phyloP scores from a whole-genome alignment of 2,888 invertebrate genomes.

The Platycheirus albimanus region DNA sequence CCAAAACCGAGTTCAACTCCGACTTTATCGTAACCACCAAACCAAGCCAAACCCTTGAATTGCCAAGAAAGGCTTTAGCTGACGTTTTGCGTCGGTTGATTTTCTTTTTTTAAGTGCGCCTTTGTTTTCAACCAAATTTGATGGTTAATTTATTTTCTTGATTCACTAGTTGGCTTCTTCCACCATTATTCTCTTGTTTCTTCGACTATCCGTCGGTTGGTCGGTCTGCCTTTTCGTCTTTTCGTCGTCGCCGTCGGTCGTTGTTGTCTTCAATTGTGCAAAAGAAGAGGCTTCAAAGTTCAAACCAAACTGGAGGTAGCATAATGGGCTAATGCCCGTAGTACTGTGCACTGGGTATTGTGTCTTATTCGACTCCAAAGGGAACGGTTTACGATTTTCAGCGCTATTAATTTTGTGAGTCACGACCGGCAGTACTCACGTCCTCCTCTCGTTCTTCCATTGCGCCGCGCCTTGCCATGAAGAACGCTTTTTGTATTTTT shows the following conservation, averaged over 20 bases:
- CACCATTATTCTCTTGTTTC: not conserved
- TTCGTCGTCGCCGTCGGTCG: too few relatives aligned
- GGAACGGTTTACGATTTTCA: conserved; percentile 63
- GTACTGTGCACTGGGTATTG: not conserved
- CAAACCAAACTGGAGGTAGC: not conserved
- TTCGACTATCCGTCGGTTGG: too few relatives aligned
- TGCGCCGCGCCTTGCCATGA: too few relatives aligned
- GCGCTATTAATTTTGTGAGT: conserved; percentile 76
- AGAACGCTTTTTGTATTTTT: conserved; percentile 13
- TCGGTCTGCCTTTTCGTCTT: too few relatives aligned
- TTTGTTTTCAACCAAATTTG: conserved; percentile 53
- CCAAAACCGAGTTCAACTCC: conserved; percentile 35
- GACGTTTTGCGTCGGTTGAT: conserved; percentile 28
- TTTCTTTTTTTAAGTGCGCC: conserved; percentile 3
- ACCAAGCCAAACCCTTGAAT: conserved; percentile 17
- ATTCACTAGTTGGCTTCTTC: conserved; percentile 23
- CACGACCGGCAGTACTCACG: conserved; percentile 71
- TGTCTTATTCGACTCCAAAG: conserved; percentile 23
- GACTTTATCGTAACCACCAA: conserved; percentile 26
- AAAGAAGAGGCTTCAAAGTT: conserved; percentile 15
- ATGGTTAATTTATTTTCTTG: conserved; percentile 43
- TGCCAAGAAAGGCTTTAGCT: conserved; percentile 23
- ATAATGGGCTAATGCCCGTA: conserved; percentile 42
- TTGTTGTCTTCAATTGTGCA: too few relatives aligned
- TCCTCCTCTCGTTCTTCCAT: too few relatives aligned